Evolutionary conservation across 2,888 invertebrate genomes (phyloP), one percentile per base, ranked within the genome.

Genomic region (Hyppa rectilinea): DNA sequence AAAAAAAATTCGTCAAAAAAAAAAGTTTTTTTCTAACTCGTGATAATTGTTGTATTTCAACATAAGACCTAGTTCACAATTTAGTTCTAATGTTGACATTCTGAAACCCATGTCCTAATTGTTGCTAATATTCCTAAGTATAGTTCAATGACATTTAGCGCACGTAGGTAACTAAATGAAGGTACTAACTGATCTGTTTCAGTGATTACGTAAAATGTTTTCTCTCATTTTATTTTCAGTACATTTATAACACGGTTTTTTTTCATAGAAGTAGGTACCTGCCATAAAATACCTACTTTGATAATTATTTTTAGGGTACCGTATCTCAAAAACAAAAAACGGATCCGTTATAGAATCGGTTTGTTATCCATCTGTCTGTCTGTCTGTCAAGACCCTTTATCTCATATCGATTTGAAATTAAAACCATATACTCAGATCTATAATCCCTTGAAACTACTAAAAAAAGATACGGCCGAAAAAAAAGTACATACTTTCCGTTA

Each of bases 71-170:
- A 63, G 71, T 77, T 76, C 26, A 49, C 58, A n/a, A 52, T 81
- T 63, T 50, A 77, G 66, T 61, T 26, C 38, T 45, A 58, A 59
- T 7, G 56, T 56, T 67, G 43, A 67, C 34, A 56, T 66, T 60
- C 76, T 78, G 71, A 77, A 82, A 80, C 75, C 64, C 40, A 4
- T 12, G 29, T 84, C 49, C 69, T 89, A 89, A 89, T 73, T 70
- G 74, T 36, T 50, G 77, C 79, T 89, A 89, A 89, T 83, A 36
- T 61, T 75, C 62, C 64, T 81, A 80, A 78, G 61, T 79, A 64
- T 69, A 69, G 76, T 78, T 60, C 74, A 67, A 70, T 81, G 65
- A 81, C 80, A 76, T 78, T 87, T 85, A 86, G 82, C 85, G 75
- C 67, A 74, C 43, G 5, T 10, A 29, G 45, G 64, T 75, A 73